Conservation (phyloP, 92 coral and sea anemone species). For the Actinostola sp. region DNA sequence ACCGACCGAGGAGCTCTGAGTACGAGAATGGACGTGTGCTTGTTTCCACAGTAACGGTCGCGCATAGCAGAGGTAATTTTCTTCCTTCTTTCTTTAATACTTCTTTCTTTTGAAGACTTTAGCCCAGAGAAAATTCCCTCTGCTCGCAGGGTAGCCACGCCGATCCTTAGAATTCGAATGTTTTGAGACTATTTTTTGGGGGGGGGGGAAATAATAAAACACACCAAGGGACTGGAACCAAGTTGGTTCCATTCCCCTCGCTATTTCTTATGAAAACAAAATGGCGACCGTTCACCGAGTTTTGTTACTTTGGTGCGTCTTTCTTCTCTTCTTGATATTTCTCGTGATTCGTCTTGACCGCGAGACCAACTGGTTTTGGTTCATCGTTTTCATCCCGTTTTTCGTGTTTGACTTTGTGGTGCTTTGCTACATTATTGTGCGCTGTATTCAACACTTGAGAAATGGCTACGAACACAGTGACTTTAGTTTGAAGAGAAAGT, state of each 20-base stretch:
- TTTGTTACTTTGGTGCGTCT: slow-evolving; percentile 79
- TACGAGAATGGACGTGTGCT: too few relatives aligned
- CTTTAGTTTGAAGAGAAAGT: slow-evolving; percentile 61
- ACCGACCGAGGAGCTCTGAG: too few relatives aligned
- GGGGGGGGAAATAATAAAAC: not conserved
- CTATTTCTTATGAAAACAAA: not conserved
- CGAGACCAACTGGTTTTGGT: slow-evolving; percentile 88
- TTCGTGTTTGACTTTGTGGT: slow-evolving; percentile 68
- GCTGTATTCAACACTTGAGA: slow-evolving; percentile 76
- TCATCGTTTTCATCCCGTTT: slow-evolving; percentile 85
- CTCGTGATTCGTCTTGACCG: slow-evolving; percentile 85
- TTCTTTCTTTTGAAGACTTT: too few relatives aligned
- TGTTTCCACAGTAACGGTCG: too few relatives aligned
- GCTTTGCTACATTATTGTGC: slow-evolving; percentile 56
- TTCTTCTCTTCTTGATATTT: slow-evolving; percentile 78
- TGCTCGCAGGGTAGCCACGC: too few relatives aligned
- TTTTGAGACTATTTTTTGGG: too few relatives aligned
- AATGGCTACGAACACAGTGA: slow-evolving; percentile 64
- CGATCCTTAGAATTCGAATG: too few relatives aligned
- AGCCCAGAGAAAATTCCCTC: too few relatives aligned
- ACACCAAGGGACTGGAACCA: not conserved
- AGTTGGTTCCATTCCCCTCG: not conserved
- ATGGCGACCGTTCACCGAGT: slow-evolving; percentile 85
- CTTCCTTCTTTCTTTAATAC: too few relatives aligned
- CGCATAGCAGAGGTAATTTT: too few relatives aligned